phyloP scores from a whole-genome alignment of 1,140 invertebrate species.

The Leptopilina boulardi region DNA sequence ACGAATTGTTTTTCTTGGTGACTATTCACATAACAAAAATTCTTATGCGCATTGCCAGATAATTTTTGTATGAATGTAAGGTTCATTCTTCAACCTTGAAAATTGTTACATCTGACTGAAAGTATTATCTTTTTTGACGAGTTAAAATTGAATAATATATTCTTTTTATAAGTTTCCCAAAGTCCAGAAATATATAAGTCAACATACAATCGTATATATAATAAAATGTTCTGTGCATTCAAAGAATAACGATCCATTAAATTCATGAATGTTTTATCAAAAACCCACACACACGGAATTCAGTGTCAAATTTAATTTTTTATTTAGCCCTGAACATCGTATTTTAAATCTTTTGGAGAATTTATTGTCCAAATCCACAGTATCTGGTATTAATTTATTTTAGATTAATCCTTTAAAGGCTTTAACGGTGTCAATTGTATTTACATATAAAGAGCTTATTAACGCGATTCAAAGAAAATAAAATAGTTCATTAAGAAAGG shows the following conservation, averaged over 20 bases:
- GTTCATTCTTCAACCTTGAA: background rate
- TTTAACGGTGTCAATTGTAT: no score
- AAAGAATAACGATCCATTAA: slow-evolving; percentile 4
- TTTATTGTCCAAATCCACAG: no score
- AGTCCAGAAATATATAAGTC: background rate
- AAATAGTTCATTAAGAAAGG: background rate
- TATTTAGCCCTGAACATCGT: background rate
- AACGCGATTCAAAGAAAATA: background rate
- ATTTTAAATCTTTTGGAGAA: background rate
- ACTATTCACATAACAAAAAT: background rate
- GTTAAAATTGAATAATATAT: background rate
- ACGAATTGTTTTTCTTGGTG: background rate
- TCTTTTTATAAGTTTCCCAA: background rate
- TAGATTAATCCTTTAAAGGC: no score
- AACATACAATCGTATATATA: background rate
- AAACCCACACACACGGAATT: no score
- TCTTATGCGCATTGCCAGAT: background rate
- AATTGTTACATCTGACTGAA: background rate
- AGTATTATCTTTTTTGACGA: background rate
- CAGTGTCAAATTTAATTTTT: background rate
- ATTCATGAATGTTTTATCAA: background rate
- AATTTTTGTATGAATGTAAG: background rate
- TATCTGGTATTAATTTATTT: no score
- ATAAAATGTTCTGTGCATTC: background rate
- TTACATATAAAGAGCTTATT: no score